Percentiles rank a stretch among this genome's conserved stretches.
Evolutionary conservation across 2,797 vertebrate species (phyloP).

Genomic region (Rhinella marina): DNA sequence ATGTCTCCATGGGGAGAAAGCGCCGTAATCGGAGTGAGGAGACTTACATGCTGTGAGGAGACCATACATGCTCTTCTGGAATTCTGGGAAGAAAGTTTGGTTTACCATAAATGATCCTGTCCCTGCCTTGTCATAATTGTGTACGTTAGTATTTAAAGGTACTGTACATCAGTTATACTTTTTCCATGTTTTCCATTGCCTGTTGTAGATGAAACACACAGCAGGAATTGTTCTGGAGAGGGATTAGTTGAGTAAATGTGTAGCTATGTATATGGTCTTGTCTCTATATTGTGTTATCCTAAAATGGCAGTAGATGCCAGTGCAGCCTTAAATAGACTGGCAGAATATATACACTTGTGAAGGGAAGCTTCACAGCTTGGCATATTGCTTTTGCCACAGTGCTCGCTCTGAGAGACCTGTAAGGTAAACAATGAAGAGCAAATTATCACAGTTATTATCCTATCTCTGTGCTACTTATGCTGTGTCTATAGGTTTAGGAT

Average conservation of each 20-base stretch:
- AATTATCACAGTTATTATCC: background rate
- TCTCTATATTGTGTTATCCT: slow-evolving; percentile 21
- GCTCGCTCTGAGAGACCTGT: background rate
- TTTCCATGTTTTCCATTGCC: background rate
- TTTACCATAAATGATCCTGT: background rate
- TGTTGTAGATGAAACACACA: background rate
- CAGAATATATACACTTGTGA: slow-evolving; percentile 24
- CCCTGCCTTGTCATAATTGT: slow-evolving; percentile 5
- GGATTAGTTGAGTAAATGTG: background rate
- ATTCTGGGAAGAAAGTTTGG: too few species aligned
- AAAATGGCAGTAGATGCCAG: slow-evolving; percentile 49
- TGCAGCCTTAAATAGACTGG: slow-evolving; percentile 29
- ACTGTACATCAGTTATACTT: background rate
- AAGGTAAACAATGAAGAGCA: background rate
- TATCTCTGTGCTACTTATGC: background rate
- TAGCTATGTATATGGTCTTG: slow-evolving; percentile 1
- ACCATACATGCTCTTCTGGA: too few species aligned
- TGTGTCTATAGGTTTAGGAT: background rate
- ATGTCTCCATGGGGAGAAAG: too few species aligned
- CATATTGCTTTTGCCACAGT: slow-evolving; percentile 17
- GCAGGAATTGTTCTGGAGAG: background rate
- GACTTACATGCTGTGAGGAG: too few species aligned
- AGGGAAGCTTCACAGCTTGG: background rate
- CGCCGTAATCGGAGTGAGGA: too few species aligned
- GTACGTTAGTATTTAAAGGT: background rate